A percentile compares a stretch with the other conserved stretches of the same genome.
phyloP scores from a whole-genome alignment of 2,888 invertebrate genomes.

The Balanococcus diminutus region DNA sequence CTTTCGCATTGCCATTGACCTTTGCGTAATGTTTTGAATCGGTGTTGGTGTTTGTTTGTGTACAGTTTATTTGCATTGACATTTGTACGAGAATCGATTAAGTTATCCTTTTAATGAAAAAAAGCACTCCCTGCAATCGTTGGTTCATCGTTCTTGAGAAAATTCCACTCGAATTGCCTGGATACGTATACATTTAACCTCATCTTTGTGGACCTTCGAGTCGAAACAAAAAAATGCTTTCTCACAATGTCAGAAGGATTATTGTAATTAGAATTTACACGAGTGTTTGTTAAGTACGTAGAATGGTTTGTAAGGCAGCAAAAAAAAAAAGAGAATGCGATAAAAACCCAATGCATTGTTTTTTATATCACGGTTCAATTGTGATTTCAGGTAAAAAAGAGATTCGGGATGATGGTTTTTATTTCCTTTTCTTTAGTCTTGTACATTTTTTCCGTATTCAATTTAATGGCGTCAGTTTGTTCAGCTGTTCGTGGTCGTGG shows the following conservation, averaged over 20 bases:
- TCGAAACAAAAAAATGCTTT: background rate
- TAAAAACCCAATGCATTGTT: background rate
- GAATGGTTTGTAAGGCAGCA: background rate
- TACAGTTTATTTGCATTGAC: background rate
- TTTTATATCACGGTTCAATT: constrained; percentile 19
- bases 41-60: background rate
- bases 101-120: background rate
- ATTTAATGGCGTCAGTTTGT: constrained; percentile 38
- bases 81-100: background rate
- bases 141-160: background rate
- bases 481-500: background rate
- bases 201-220: too few relatives aligned
- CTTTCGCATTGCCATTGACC: constrained; percentile 1
- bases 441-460: constrained; percentile 5
- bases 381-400: constrained; percentile 24
- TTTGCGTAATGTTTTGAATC: background rate
- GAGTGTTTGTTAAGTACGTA: background rate
- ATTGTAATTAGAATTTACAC: background rate
- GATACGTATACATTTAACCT: background rate
- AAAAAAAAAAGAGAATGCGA: background rate
- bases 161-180: background rate
- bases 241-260: constrained; percentile 24
- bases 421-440: background rate
- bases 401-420: constrained; percentile 18
- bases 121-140: background rate